These are phyloP conservation scores for Xerus inauris DNA, from an alignment of 2,113 vertebrate genomes.

Conservation along the genomic window DNA sequence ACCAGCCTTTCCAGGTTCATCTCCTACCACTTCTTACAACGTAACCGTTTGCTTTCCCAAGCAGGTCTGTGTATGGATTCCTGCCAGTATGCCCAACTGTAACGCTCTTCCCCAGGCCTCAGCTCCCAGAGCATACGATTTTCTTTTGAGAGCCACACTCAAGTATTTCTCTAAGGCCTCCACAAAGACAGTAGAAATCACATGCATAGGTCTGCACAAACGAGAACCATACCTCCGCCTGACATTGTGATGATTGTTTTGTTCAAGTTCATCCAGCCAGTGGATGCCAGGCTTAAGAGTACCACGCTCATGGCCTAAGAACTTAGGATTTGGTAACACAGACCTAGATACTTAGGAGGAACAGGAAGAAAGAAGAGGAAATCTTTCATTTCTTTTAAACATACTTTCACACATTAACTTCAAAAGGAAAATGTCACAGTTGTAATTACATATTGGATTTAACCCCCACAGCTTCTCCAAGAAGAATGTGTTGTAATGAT, in stretches of 20 bases:
- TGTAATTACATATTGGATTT: background rate
- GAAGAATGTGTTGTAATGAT: background rate
- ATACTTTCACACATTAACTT: background rate
- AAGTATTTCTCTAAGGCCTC: background rate
- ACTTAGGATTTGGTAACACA: background rate
- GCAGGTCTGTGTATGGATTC: background rate
- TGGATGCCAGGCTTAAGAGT: no score
- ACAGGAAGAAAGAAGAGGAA: background rate
- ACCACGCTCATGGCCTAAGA: background rate
- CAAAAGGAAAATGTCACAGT: background rate
- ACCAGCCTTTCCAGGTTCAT: background rate
- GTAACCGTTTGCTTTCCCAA: no score
- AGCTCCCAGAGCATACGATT: background rate
- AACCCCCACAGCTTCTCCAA: background rate
- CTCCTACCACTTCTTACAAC: no score
- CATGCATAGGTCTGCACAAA: background rate
- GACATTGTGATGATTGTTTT: fast-evolving
- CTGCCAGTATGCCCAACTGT: background rate
- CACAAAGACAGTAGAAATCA: background rate
- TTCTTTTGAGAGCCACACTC: background rate
- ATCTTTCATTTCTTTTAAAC: background rate
- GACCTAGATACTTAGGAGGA: background rate
- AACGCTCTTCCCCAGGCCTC: background rate
- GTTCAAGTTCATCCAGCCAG: no score
- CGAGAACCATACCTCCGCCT: background rate